phyloP scores from a whole-genome alignment of 2,888 invertebrate genomes.

The Lithophane socia region DNA sequence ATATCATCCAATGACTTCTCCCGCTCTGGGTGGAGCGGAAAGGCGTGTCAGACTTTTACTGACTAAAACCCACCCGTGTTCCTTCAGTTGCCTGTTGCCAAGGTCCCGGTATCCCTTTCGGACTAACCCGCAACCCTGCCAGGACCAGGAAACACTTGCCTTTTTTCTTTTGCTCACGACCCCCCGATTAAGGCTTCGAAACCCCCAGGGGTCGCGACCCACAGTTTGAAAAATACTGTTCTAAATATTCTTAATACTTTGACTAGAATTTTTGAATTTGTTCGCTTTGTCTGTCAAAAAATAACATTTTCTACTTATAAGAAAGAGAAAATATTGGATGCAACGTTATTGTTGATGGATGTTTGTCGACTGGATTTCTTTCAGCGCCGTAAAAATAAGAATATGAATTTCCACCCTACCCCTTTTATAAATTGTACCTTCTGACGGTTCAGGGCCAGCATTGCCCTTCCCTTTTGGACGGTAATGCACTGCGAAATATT shows the following conservation, averaged over 20 bases:
- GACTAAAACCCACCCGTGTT: too few species aligned
- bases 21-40: too few species aligned
- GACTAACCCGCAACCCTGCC: too few species aligned
- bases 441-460: conserved; percentile 34
- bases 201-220: too few species aligned
- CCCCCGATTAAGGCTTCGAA: too few species aligned
- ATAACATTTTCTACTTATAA: not conserved
- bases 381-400: conserved; percentile 7
- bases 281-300: not conserved
- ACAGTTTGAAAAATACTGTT: too few species aligned
- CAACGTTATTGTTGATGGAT: conserved; percentile 2
- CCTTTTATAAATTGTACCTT: conserved; percentile 44
- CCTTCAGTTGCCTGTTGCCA: too few species aligned
- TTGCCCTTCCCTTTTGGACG: conserved; percentile 29
- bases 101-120: too few species aligned
- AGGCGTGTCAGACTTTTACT: too few species aligned
- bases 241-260: not conserved
- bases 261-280: not conserved
- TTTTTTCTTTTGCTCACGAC: too few species aligned
- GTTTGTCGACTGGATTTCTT: conserved; percentile 26
- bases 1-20: too few species aligned
- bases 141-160: too few species aligned
- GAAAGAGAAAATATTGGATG: not conserved
- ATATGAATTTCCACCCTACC: conserved; percentile 32
- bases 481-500: conserved; percentile 40